Percentiles rank a stretch among this genome's conserved stretches.
phyloP scores from a whole-genome alignment of 2,888 invertebrate genomes.

The Dichetophora obliterata region DNA sequence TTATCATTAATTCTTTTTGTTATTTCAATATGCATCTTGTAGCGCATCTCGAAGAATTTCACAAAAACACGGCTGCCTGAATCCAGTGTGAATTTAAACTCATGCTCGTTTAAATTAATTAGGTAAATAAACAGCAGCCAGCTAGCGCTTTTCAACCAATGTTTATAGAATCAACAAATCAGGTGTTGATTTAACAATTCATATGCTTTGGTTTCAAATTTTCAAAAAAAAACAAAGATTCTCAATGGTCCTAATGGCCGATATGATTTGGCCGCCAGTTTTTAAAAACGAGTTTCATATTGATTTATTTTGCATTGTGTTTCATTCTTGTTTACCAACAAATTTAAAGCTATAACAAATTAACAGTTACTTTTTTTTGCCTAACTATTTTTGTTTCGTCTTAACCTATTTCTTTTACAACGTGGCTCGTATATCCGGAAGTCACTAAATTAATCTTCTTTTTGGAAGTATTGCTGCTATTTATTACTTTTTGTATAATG shows the following conservation, averaged over 20 bases:
- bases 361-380: background rate
- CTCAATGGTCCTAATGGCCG: too few species aligned
- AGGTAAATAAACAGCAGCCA: conserved; percentile 21
- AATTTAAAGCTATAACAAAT: background rate
- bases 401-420: background rate
- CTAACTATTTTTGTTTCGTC: background rate
- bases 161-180: conserved; percentile 17
- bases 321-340: background rate
- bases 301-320: background rate
- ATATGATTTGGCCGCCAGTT: too few species aligned
- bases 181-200: conserved; percentile 12
- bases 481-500: too few species aligned
- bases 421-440: too few species aligned
- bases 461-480: too few species aligned
- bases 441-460: too few species aligned
- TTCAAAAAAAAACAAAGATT: too few species aligned
- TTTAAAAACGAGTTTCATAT: background rate
- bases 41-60: background rate
- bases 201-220: too few species aligned
- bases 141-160: background rate
- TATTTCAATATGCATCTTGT: conserved; percentile 22
- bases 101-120: conserved; percentile 20
- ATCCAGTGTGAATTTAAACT: background rate
- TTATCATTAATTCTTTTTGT: background rate
- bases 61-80: too few species aligned